Evolutionary conservation across 2,888 invertebrate genomes (phyloP).

Genomic region (Iphiclides podalirius): DNA sequence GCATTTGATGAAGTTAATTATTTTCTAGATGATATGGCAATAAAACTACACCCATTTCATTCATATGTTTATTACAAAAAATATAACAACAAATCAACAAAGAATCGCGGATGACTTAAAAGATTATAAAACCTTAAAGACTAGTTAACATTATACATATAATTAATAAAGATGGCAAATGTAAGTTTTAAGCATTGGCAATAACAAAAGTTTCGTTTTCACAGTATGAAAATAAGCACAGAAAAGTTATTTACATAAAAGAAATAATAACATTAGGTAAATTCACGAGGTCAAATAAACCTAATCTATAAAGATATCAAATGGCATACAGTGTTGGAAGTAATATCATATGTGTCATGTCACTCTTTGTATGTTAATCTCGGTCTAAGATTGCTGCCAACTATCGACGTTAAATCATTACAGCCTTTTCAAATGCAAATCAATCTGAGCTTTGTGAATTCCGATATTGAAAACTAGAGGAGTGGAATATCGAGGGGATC

Average conservation of each 20-base stretch:
- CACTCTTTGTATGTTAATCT: constrained; percentile 8
- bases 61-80: constrained; percentile 13
- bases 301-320: background rate
- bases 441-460: background rate
- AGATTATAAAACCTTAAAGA: constrained; percentile 3
- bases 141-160: constrained; percentile 13
- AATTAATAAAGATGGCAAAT: constrained; percentile 4
- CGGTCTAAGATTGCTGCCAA: background rate
- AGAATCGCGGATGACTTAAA: background rate
- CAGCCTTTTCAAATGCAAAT: background rate
- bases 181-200: too few species aligned
- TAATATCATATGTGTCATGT: background rate
- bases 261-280: too few species aligned
- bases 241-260: too few species aligned
- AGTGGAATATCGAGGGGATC: too few species aligned
- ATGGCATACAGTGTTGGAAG: background rate
- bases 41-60: too few species aligned
- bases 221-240: too few species aligned
- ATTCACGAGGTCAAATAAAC: background rate
- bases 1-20: too few species aligned
- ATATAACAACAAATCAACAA: background rate
- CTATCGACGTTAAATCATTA: background rate
- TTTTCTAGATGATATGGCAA: too few species aligned
- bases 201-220: too few species aligned
- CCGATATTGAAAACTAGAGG: background rate